phyloP scores from a whole-genome alignment of 2,888 invertebrate genomes.

The Mesorhabditis belari region DNA sequence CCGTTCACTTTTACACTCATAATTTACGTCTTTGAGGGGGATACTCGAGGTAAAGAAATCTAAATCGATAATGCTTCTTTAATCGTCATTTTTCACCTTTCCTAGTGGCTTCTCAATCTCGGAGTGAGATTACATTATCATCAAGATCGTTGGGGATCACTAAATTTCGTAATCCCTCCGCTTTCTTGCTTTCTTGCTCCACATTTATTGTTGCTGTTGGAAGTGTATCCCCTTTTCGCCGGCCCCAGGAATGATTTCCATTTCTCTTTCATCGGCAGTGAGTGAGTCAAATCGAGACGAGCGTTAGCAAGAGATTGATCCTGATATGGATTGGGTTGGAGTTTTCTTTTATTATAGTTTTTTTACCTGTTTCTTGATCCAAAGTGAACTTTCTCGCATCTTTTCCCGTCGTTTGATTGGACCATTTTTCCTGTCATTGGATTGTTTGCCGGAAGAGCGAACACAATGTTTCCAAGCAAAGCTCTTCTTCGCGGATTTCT shows the following conservation, averaged over 20 bases:
- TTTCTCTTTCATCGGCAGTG: neutral
- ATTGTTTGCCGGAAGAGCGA: neutral
- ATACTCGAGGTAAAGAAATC: neutral
- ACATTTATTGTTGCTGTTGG: neutral
- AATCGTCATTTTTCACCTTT: neutral
- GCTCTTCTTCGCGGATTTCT: neutral
- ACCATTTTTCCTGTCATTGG: neutral
- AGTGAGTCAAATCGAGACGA: neutral
- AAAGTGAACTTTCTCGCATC: neutral
- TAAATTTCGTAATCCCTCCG: neutral
- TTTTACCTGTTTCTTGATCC: neutral
- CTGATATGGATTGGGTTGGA: no score
- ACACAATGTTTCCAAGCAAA: neutral
- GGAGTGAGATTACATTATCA: neutral
- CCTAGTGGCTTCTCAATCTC: neutral
- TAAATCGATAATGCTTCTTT: neutral
- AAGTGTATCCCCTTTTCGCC: neutral
- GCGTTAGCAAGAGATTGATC: neutral
- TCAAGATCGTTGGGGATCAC: neutral
- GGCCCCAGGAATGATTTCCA: neutral
- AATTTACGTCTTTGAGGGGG: neutral
- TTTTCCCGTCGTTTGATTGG: neutral
- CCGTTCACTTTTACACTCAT: neutral
- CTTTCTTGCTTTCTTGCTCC: neutral
- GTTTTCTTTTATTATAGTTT: neutral